Base-by-base conservation (phyloP, 2,797 vertebrate species). In the Tadarida brasiliensis region DNA sequence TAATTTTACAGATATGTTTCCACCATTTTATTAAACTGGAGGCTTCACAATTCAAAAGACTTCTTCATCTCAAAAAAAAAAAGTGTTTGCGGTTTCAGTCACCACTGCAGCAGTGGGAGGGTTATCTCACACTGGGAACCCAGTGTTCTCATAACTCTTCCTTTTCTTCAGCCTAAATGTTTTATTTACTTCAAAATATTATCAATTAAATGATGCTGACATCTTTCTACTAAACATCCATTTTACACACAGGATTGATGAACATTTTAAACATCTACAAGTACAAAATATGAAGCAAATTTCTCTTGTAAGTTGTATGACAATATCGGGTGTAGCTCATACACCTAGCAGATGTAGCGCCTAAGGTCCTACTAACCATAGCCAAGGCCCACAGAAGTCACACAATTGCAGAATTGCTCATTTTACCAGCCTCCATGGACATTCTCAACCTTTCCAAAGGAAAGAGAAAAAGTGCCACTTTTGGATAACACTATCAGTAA, bases 161-260 rank as follows among this genome's bases (percentile, higher is more conserved):
- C 73, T 70, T 76, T 86, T 57, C 71, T 87, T 81, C 19, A 70
- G 39, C 8, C 17, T 68, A 70, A 92, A 87, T 70, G 4, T 90
- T 73, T 76, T 87, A 77, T 67, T 95, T 63, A 61, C 47, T 65
- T 88, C 70, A 95, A 85, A 90, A 81, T 76, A 33, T 74, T 74
- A 76, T 24, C 57, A 67, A 57, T 54, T 51, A 84, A 93, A 78
- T 81, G 33, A 90, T 7, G 20, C 20, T 39, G 39, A 28, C 24
- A 86, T 82, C 35, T 85, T 68, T 94, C 59, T 63, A 76, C 5
- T 24, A 57, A 59, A 71, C 11, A 76, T n/a, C 54, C 35, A 82
- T 30, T 86, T 51, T 51, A 67, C 11, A 49, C 33, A 57, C 26
- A 84, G 82, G 30, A 94, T 61, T 84, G 35, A 56, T 5, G 63